Base-by-base conservation (phyloP, 2,888 invertebrate genomes). In the Morpho deidamia region DNA sequence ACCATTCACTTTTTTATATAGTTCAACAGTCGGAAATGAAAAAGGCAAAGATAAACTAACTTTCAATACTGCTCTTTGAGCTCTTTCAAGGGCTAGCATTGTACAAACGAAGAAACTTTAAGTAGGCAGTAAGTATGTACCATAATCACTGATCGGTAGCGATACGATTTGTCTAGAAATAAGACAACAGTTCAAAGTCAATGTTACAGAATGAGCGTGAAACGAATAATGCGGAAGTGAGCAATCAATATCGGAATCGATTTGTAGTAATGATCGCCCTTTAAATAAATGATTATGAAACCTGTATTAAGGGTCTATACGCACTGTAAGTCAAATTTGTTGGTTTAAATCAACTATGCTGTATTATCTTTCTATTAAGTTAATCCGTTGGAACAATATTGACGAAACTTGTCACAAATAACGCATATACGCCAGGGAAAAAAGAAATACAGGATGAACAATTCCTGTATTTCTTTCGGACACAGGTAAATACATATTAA, bases 231-330 rank as follows among this genome's bases (percentile, higher is more conserved):
- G 79, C 83, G 87, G 87, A 87, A 85, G 81, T 78, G 71, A 79
- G 74, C 79, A 81, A 78, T 85, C 83, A 83, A 81, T 81, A 84
- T 83, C 76, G 67, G 78, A 83, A 81, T 79, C 79, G 73, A 82
- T 83, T 70, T 64, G 67, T 70, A 58, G 65, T 82, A 83, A 81
- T 79, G 79, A 82, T 80, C 77, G 73, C 74, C 72, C 67, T 69
- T 78, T 70, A 73, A 78, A 79, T 78, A 81, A 76, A 83, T 76
- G 74, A 75, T 81, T 83, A 75, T 82, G 83, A 84, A 85, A 82
- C 76, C 73, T 75, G 78, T 79, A 78, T 74, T 71, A 70, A 70
- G 59, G 50, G 51, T 14, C 41, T 12, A 40, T 51, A 37, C 46
- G 58, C 38, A 47, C 2, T 32, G 11, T 11, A 43, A 34, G 51